Percentiles rank a stretch among this genome's conserved stretches.
Conservation (phyloP, 2,113 vertebrate species). For the Tetraodon nigroviridis region DNA sequence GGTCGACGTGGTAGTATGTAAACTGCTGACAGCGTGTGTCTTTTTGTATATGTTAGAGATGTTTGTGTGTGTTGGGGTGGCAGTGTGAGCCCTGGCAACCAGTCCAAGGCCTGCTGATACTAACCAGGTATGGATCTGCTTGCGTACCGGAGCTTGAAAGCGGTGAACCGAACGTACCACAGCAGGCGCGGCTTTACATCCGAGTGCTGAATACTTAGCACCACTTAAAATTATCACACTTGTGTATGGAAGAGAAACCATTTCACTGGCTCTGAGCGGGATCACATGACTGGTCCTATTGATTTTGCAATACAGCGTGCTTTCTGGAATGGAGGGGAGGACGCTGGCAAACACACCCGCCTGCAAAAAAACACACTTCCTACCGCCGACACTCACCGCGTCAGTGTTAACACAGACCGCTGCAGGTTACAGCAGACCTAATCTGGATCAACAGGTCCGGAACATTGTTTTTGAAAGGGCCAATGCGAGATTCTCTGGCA, state of each 20-base stretch:
- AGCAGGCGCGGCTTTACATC: constrained; percentile 21
- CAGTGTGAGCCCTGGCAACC: constrained; percentile 44
- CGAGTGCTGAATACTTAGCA: constrained; percentile 6
- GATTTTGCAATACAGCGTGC: constrained; percentile 18
- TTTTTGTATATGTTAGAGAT: constrained; percentile 31
- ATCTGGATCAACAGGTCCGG: background rate
- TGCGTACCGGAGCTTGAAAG: constrained; percentile 25
- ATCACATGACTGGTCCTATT: constrained; percentile 10
- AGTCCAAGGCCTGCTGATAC: constrained; percentile 41
- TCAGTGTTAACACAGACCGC: background rate
- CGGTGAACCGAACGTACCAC: constrained; percentile 10
- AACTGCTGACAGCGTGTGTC: constrained; percentile 25
- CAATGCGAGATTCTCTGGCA: background rate
- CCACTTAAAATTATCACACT: constrained; percentile 7
- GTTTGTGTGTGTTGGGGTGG: constrained; percentile 1
- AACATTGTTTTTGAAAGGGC: constrained; percentile 4
- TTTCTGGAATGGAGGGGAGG: background rate
- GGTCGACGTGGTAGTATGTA: constrained; percentile 57
- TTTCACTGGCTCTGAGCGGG: constrained; percentile 4
- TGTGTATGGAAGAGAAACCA: constrained; percentile 10
- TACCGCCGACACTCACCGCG: constrained; percentile 1
- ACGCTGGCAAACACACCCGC: background rate
- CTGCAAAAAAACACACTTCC: constrained; percentile 9
- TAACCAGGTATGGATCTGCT: constrained; percentile 34
- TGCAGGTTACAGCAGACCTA: background rate